phyloP scores from a whole-genome alignment of 2,797 vertebrate genomes.

The Esox lucius region DNA sequence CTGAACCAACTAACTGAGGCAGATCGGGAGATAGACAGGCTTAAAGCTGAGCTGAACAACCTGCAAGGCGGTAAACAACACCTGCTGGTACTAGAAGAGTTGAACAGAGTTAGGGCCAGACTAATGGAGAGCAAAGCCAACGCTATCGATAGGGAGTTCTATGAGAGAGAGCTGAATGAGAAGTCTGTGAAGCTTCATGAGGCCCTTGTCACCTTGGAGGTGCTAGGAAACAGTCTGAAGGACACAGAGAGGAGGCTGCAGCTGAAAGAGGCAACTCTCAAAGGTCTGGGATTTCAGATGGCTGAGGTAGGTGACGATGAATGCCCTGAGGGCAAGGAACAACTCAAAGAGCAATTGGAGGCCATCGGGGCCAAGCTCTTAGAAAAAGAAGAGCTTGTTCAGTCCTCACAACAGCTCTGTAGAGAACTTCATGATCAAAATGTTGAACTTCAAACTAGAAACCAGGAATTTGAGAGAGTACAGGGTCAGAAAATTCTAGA shows the following conservation, averaged over 20 bases:
- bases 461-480: slow-evolving; percentile 57
- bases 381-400: slow-evolving; percentile 62
- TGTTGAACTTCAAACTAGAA: slow-evolving; percentile 53
- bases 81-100: slow-evolving; percentile 64
- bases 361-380: slow-evolving; percentile 58
- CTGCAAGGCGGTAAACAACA: slow-evolving; percentile 68
- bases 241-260: slow-evolving; percentile 80
- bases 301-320: slow-evolving; percentile 53
- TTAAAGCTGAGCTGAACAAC: slow-evolving; percentile 72
- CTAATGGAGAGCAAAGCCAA: slow-evolving; percentile 67
- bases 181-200: slow-evolving; percentile 78
- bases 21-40: slow-evolving; percentile 79
- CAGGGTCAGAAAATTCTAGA: slow-evolving; percentile 54
- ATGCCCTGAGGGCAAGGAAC: slow-evolving; percentile 57
- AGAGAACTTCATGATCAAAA: slow-evolving; percentile 67
- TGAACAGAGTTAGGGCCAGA: slow-evolving; percentile 65
- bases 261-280: slow-evolving; percentile 78
- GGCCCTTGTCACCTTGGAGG: slow-evolving; percentile 74
- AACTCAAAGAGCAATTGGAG: slow-evolving; percentile 60
- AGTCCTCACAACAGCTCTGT: slow-evolving; percentile 53
- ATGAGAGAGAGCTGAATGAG: slow-evolving; percentile 75
- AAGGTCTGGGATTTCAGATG: slow-evolving; percentile 75
- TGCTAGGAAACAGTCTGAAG: slow-evolving; percentile 74
- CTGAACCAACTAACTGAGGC: slow-evolving; percentile 82
- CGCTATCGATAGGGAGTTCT: slow-evolving; percentile 69